Evolutionary conservation across 2,888 invertebrate species (phyloP), one percentile per base, ranked within the genome.

Genomic region (Lamellibrachia columna): DNA sequence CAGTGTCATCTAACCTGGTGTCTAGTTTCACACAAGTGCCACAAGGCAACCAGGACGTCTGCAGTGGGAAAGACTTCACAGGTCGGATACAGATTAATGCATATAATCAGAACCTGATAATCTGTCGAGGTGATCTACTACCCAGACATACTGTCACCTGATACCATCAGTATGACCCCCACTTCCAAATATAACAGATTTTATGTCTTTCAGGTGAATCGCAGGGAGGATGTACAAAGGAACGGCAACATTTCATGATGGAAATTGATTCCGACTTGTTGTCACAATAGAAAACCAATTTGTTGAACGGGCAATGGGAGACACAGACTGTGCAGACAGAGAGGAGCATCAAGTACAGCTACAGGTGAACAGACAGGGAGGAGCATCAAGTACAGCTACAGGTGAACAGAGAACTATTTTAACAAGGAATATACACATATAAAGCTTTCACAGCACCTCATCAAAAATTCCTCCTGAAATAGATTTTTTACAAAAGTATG

Each of bases 1-100:
- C n/a, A 75, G 22, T 6, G 75, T 22, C 75, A 75, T 75, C 75
- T 75, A 75, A 75, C 3, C 75, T 75, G 22, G 75, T 75, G 75
- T 75, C 22, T 75, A n/a, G 75, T 75, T 75, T 75, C 75, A 75
- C 75, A 75, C 75, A 75, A 75, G n/a, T 75, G 75, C 75, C 75
- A 75, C 75, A 75, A 75, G 75, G 75, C 75, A 75, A 6, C 75
- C 22, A 75, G 22, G 75, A 75, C 22, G 22, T 75, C 55, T 22
- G n/a, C 75, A 75, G 75, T 75, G 75, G 75, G 75, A 75, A 75
- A 75, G 15, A 22, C 22, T 75, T n/a, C 6, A 75, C 75, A 15
- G n/a, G 75, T 75, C 75, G 22, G 22, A 75, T 75, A 75, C n/a
- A 75, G 75, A 75, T 75, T 75, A 75, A 75, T 75, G n/a, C 75